Evolutionary conservation across 2,113 vertebrate species (phyloP).

Genomic region (Phodopus roborovskii): DNA sequence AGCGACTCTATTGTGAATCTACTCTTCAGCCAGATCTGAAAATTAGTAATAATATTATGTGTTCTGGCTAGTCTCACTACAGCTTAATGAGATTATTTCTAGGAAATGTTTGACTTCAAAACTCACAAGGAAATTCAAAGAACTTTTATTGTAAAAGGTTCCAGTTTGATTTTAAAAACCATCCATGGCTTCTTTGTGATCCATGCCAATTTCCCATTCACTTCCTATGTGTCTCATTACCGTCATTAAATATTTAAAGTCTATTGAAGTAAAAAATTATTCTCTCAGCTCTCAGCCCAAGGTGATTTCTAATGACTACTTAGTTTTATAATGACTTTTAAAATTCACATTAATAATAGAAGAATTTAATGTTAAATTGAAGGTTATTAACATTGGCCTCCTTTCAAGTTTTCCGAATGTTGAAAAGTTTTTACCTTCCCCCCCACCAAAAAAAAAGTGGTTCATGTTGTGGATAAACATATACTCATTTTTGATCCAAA

Average conservation of each 20-base stretch:
- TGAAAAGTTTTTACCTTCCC: conserved; percentile 46
- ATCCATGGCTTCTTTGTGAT: conserved; percentile 47
- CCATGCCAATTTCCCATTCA: conserved; percentile 53
- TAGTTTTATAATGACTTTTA: conserved; percentile 75
- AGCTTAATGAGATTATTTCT: conserved; percentile 73
- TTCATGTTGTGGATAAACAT: no score
- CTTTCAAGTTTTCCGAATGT: conserved; percentile 70
- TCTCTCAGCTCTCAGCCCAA: conserved; percentile 68
- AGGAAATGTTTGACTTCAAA: conserved; percentile 65
- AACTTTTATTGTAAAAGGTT: conserved; percentile 70
- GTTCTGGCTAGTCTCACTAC: conserved; percentile 67
- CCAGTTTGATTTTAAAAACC: conserved; percentile 63
- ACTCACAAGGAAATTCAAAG: conserved; percentile 68
- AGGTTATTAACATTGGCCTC: conserved; percentile 73
- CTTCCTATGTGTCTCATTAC: conserved; percentile 68
- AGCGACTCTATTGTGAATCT: conserved; percentile 34
- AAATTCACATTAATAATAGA: conserved; percentile 75
- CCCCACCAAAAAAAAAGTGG: no score
- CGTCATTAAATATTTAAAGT: conserved; percentile 74
- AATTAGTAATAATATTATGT: conserved; percentile 76
- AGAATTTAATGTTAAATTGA: conserved; percentile 76
- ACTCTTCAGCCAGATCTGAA: conserved; percentile 43
- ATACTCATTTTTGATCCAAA: no score
- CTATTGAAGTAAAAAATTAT: conserved; percentile 76
- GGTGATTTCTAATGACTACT: conserved; percentile 78